Conservation (phyloP, 2,797 vertebrate genomes). For the Sebastes baramenuke region DNA sequence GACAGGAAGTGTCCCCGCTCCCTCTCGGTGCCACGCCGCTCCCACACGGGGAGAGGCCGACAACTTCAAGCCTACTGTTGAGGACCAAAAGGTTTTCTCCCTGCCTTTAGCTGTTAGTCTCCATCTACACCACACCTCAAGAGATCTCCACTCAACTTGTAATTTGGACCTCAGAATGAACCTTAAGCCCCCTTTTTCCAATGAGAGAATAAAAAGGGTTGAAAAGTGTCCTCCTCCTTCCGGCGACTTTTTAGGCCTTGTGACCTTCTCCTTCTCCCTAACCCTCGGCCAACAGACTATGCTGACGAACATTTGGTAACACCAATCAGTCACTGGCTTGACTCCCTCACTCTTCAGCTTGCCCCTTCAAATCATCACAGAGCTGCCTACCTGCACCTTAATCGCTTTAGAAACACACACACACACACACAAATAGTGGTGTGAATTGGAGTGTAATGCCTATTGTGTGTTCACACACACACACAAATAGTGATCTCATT, state of each 20-base stretch:
- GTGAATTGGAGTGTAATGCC: slow-evolving; percentile 5
- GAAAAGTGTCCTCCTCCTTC: background rate
- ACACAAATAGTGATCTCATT: slow-evolving; percentile 20
- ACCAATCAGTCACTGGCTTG: background rate
- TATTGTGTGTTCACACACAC: slow-evolving; percentile 35
- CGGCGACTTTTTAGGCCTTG: background rate
- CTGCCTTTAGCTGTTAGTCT: background rate
- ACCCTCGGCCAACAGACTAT: slow-evolving; percentile 4
- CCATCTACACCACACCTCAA: slow-evolving; percentile 4
- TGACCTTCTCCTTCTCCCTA: background rate
- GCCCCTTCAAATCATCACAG: slow-evolving; percentile 75
- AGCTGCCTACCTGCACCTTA: slow-evolving; percentile 79
- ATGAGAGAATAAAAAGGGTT: background rate
- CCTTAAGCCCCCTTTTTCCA: background rate
- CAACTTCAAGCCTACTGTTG: slow-evolving; percentile 1
- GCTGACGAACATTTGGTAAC: background rate
- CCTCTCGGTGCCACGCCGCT: slow-evolving; percentile 30
- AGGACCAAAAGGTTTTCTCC: slow-evolving; percentile 9
- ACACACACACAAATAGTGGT: slow-evolving; percentile 22
- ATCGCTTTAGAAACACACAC: slow-evolving; percentile 53
- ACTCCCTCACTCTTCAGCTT: slow-evolving; percentile 47
- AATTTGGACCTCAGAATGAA: slow-evolving; percentile 16
- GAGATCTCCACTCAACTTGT: background rate
- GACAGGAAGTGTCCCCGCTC: slow-evolving; percentile 16
- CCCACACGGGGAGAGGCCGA: background rate